Base-by-base conservation (phyloP, 2,888 invertebrate genomes). In the Blastobasis adustella region DNA sequence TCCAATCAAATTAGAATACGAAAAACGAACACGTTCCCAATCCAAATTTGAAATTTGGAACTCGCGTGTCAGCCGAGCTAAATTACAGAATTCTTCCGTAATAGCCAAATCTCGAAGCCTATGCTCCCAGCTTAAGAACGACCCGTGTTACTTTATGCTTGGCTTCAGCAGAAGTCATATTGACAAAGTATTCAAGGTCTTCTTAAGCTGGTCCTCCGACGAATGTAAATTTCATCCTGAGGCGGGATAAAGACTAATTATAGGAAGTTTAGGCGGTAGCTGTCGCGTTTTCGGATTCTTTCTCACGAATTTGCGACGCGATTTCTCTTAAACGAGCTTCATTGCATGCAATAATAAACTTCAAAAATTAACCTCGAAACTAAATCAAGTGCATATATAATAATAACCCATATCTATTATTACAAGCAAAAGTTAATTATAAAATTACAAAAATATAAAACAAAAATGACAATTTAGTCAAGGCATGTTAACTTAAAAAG, bases 11-110 rank as follows among this genome's bases (percentile, higher is more conserved):
- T 76, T 72, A 61, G 64, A 66, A 73, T 70, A 65, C 60, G 63
- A 63, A 67, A 61, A 61, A 57, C 49, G 58, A 67, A 57, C 49
- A 53, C 56, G 53, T 59, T 61, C 59, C 55, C 61, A 65, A 69
- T 65, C 59, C 59, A 67, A 67, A 67, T 60, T 61, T 69, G 63
- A 67, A 67, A 67, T 60, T 61, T 69, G 63, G 72, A 73, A 72
- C 72, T 71, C 54, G 69, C 67, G 69, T 69, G 70, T 66, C 59
- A 55, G 56, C 59, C 65, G 68, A 67, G 77, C 74, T 76, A 73
- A 79, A 78, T 83, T 82, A 78, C 64, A 62, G 65, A 71, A 84
- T 84, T 77, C 80, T 71, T 68, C 51, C 45, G 56, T 67, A 67
- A 69, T 63, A 56, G 51, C 45, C 41, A 49, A 56, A 56, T 54